A percentile compares a stretch with the other conserved stretches of the same genome.
phyloP scores from a whole-genome alignment of 2,113 vertebrate species.

The Psammodynastes pulverulentus region DNA sequence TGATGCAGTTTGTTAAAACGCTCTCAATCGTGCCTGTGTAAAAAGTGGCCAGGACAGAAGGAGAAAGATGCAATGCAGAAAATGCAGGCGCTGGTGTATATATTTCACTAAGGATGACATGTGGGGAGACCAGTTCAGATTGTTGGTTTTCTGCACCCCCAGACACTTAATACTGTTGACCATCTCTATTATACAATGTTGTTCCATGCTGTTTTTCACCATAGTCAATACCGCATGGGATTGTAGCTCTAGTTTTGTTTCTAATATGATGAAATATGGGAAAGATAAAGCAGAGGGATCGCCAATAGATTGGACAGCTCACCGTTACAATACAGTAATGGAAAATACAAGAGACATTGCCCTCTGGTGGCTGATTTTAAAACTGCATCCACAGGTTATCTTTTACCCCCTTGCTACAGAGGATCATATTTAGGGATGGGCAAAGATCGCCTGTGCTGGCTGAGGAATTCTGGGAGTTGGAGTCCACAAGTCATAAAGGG shows the following conservation, averaged over 20 bases:
- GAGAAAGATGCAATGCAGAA: too few species aligned
- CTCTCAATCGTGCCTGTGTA: too few species aligned
- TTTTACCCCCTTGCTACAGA: background rate
- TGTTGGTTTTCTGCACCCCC: too few species aligned
- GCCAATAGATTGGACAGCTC: background rate
- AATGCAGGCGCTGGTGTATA: too few species aligned
- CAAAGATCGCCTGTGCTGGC: background rate
- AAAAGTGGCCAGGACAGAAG: too few species aligned
- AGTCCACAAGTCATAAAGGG: background rate
- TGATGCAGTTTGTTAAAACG: too few species aligned
- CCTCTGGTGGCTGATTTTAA: background rate
- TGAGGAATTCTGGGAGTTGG: background rate
- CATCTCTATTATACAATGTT: too few species aligned
- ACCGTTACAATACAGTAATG: background rate
- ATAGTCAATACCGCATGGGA: too few species aligned
- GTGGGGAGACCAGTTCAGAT: too few species aligned
- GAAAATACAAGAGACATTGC: background rate
- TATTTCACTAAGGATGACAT: too few species aligned
- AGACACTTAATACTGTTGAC: too few species aligned
- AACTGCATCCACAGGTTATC: background rate
- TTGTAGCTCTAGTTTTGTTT: background rate
- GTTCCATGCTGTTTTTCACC: background rate
- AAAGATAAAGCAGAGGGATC: background rate
- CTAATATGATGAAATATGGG: background rate
- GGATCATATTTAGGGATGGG: background rate